These are phyloP conservation scores for Epizoanthus stellaris DNA, from an alignment of 92 coral and sea anemone species.

Conservation along the genomic window DNA sequence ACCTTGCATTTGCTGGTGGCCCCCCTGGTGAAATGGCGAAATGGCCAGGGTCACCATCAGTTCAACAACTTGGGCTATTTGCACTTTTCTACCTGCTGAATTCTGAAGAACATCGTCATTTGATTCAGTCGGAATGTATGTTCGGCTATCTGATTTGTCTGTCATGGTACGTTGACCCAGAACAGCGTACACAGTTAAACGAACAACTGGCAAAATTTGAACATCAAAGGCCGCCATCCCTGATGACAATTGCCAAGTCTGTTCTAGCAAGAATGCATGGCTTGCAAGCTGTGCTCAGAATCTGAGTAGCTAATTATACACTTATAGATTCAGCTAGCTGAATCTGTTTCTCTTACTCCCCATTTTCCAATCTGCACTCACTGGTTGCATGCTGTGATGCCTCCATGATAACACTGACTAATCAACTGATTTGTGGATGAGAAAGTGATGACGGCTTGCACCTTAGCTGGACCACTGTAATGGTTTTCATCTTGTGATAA, in stretches of 20 bases:
- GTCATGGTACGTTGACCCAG: slow-evolving; percentile 54
- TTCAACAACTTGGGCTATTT: slow-evolving; percentile 70
- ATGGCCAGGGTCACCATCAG: slow-evolving; percentile 65
- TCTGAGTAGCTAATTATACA: background rate
- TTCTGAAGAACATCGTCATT: slow-evolving; percentile 39
- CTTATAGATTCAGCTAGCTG: too few relatives aligned
- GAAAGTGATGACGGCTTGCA: too few relatives aligned
- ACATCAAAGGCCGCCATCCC: slow-evolving; percentile 38
- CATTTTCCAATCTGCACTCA: too few relatives aligned
- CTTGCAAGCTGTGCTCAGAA: slow-evolving; percentile 40
- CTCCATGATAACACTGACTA: too few relatives aligned
- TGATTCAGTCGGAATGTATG: slow-evolving; percentile 58
- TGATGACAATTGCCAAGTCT: slow-evolving; percentile 60
- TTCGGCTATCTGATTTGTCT: slow-evolving; percentile 63
- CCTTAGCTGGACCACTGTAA: too few relatives aligned
- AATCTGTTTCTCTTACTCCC: too few relatives aligned
- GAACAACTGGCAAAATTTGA: slow-evolving; percentile 19
- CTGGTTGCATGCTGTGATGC: too few relatives aligned
- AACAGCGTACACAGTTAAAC: slow-evolving; percentile 7
- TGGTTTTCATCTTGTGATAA: too few relatives aligned
- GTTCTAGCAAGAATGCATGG: slow-evolving; percentile 64
- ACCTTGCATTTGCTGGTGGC: slow-evolving; percentile 77
- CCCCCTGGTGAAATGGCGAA: background rate
- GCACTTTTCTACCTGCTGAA: slow-evolving; percentile 58
- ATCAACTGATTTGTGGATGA: too few relatives aligned